Evolutionary conservation across 2,797 vertebrate species (phyloP), one percentile per base, ranked within the genome.

Genomic region (Otolemur crassicaudatus): DNA sequence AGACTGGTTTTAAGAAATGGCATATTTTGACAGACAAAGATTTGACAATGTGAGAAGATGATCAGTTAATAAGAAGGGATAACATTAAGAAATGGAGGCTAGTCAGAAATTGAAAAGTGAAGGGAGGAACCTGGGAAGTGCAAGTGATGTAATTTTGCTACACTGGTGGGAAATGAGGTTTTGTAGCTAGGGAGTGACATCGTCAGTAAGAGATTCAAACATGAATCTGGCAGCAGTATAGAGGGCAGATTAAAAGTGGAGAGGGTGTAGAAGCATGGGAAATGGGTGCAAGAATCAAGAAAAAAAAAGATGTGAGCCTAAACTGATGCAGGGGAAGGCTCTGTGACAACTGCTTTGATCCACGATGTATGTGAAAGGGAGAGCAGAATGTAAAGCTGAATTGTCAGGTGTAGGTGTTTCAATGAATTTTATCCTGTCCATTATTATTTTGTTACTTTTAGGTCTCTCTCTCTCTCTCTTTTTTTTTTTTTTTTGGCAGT

Each of bases 71-170:
- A 82, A 84, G 22, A 92, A 40, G 5, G 77, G 40, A 79, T 31
- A 65, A 22, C 56, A 72, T 92, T 97, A 95, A 91, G 69, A 88
- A 82, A 86, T 81, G 80, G 79, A 82, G 0, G 40, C 16, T 40
- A 5, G 43, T 83, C 53, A 93, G 75, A 75, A 76, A 93, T 31
- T n/a, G 10, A 85, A 72, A 49, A 56, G 13, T 60, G 14, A 69
- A 19, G 10, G 25, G 53, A 56, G 14, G 16, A 14, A 89, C 96
- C 87, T 95, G 58, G 29, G 83, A 70, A 80, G 6, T 80, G 23
- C 25, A 73, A 86, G 7, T 75, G 63, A 92, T 88, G 20, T 89
- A 82, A 95, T 83, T 90, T 86, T 69, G 91, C 73, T 43, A 11
- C 40, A 72, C n/a, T 9, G 49, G 14, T 7, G 29, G 76, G 34